phyloP scores from a whole-genome alignment of 2,888 invertebrate genomes.

The Thymelicus lineola region DNA sequence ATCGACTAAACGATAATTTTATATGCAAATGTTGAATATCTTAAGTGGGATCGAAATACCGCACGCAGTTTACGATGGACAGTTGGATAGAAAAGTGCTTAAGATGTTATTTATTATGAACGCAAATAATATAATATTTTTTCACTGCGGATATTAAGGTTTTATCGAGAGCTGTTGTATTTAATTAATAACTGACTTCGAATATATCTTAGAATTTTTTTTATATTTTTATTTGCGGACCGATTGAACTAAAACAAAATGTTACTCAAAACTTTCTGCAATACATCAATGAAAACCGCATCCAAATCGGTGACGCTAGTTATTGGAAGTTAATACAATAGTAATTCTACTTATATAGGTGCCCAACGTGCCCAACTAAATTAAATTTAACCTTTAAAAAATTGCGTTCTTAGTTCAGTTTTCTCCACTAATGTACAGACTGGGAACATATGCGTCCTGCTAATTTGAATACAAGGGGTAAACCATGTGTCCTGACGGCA shows the following conservation, averaged over 20 bases:
- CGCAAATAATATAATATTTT: no score
- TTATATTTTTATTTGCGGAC: no score
- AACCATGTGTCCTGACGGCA: conserved; percentile 38
- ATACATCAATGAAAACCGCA: no score
- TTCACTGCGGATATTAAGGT: no score
- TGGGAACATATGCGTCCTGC: conserved; percentile 42
- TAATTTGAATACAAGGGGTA: conserved; percentile 70
- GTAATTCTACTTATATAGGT: no score
- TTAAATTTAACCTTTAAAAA: background rate
- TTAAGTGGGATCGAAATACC: conserved; percentile 75
- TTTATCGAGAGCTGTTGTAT: no score
- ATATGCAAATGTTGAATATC: conserved; percentile 77
- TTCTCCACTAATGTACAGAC: conserved; percentile 3
- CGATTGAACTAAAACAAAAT: no score
- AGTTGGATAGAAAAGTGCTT: conserved; percentile 51
- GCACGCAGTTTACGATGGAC: conserved; percentile 51
- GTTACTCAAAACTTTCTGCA: no score
- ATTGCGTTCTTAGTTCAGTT: background rate
- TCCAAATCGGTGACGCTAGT: no score
- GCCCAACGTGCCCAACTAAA: background rate
- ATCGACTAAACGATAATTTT: conserved; percentile 66
- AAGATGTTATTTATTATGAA: background rate
- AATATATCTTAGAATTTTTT: no score
- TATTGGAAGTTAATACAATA: no score
- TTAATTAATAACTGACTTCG: no score